Conservation (phyloP, 92 coral and sea anemone species). For the Porites rus region DNA sequence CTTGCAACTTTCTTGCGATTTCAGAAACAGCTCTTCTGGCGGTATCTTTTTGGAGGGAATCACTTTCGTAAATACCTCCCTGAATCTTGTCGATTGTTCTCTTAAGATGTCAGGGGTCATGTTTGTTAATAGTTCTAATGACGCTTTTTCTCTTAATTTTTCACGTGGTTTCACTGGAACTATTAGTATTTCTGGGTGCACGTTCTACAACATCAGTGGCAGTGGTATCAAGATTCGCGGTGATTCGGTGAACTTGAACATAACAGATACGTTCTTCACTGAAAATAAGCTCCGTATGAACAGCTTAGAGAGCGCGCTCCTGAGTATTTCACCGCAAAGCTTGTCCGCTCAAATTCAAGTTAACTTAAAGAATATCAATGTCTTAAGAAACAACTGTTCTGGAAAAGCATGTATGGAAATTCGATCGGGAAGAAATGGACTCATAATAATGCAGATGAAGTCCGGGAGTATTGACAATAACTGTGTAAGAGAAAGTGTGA, state of each 20-base stretch:
- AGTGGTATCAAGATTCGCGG: not conserved
- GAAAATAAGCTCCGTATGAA: not conserved
- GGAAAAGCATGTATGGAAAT: constrained; percentile 16
- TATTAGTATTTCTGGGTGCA: constrained; percentile 5
- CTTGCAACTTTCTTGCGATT: constrained; percentile 8
- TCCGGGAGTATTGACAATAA: constrained; percentile 16
- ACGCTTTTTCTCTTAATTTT: not conserved
- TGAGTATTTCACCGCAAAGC: not conserved
- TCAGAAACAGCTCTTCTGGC: not conserved
- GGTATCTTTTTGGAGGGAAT: constrained; percentile 10
- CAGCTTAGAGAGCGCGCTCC: not conserved
- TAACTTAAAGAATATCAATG: constrained; percentile 2
- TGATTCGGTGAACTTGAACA: constrained; percentile 1
- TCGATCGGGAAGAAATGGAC: constrained; percentile 6
- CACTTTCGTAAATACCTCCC: constrained; percentile 10
- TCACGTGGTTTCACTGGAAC: not conserved
- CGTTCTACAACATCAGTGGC: constrained; percentile 17
- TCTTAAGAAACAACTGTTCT: not conserved
- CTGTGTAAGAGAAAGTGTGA: constrained; percentile 4
- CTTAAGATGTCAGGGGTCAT: constrained; percentile 5
- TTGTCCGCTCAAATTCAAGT: not conserved
- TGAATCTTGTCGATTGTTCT: constrained; percentile 18
- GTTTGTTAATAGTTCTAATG: not conserved
- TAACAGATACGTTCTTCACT: constrained; percentile 4
- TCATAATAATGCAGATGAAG: not conserved